Evolutionary conservation across 2,113 vertebrate species (phyloP).

Genomic region (Pelodiscus sinensis): DNA sequence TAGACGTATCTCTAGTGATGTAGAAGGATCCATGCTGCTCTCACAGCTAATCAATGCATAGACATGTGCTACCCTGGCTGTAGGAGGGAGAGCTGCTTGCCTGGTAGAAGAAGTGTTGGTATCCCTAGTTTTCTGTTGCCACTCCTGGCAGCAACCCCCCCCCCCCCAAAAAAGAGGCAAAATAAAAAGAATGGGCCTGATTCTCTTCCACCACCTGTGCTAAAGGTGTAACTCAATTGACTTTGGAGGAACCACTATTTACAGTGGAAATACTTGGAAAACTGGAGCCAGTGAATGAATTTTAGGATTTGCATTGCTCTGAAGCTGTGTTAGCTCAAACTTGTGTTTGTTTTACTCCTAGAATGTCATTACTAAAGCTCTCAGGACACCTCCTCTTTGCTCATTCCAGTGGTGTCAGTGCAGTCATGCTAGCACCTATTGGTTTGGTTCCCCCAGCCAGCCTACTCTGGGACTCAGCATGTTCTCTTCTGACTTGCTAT

Average conservation of each 20-base stretch:
- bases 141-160: background rate
- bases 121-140: too few relatives aligned
- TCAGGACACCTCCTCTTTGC: background rate
- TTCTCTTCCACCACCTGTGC: background rate
- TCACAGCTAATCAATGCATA: background rate
- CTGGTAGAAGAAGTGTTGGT: too few relatives aligned
- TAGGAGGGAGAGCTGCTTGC: background rate
- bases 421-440: fast-evolving
- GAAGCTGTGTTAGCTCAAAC: background rate
- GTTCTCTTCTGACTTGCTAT: background rate
- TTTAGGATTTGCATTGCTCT: background rate
- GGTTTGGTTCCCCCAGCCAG: background rate
- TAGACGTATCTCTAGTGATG: background rate
- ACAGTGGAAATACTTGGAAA: fast-evolving
- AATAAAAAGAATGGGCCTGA: background rate
- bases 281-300: background rate
- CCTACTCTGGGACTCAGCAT: background rate
- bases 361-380: background rate
- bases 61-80: background rate
- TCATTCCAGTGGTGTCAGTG: background rate
- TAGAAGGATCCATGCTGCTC: background rate
- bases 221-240: background rate
- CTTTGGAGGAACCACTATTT: background rate
- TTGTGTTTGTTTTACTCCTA: background rate
- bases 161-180: background rate